phyloP scores from a whole-genome alignment of 2,113 vertebrate genomes.

The Tupaia tana region DNA sequence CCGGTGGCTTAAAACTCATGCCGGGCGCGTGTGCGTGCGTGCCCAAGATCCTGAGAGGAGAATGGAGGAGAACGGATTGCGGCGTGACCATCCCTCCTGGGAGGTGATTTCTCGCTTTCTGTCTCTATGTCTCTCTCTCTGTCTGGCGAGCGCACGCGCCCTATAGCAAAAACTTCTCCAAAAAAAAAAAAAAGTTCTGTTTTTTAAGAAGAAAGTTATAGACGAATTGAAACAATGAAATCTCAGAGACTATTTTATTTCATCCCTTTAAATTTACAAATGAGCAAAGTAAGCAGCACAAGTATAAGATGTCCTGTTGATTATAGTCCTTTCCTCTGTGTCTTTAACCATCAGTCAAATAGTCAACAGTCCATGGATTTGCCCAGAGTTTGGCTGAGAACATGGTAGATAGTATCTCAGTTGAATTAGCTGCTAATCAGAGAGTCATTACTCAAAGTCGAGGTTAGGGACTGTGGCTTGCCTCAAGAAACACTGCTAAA shows the following conservation, averaged over 20 bases:
- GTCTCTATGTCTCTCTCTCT: too few relatives aligned
- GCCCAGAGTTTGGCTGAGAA: background rate
- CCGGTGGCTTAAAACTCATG: too few relatives aligned
- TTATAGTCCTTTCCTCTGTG: background rate
- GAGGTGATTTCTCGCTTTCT: too few relatives aligned
- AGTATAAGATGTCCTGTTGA: background rate
- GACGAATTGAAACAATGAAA: background rate
- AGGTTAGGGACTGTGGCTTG: background rate
- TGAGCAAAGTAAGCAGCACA: conserved; percentile 8
- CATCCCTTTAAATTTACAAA: background rate
- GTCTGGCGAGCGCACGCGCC: too few relatives aligned
- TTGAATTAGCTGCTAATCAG: background rate
- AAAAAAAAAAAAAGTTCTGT: too few relatives aligned
- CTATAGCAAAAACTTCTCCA: too few relatives aligned
- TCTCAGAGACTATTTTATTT: background rate
- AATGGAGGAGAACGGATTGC: too few relatives aligned
- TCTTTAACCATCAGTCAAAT: background rate
- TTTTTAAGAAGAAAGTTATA: conserved; percentile 34
- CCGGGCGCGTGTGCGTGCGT: too few relatives aligned
- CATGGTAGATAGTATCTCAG: background rate
- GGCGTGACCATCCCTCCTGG: too few relatives aligned
- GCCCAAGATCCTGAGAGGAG: too few relatives aligned
- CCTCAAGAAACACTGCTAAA: conserved; percentile 4
- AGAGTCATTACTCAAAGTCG: background rate
- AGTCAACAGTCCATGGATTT: too few relatives aligned